Conservation (phyloP, 2,797 vertebrate genomes). For the Spinibarbus caldwelli region DNA sequence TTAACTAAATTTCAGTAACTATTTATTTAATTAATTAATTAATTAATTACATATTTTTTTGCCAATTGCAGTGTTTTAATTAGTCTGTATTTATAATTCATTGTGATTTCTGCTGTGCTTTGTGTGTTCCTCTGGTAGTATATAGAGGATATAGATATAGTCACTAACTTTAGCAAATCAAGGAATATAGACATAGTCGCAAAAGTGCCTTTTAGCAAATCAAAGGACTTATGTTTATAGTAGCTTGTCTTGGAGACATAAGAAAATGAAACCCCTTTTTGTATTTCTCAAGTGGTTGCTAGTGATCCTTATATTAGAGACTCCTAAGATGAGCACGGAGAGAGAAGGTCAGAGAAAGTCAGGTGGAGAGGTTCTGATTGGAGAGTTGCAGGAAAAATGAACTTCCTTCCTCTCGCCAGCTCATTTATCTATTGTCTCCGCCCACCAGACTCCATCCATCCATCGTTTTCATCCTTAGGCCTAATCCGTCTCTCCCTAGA, state of each 20-base stretch:
- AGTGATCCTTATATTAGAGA: not conserved
- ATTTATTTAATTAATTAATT: not conserved
- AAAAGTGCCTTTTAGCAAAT: not conserved
- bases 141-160: not conserved
- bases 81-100: not conserved
- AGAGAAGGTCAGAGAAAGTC: constrained; percentile 21
- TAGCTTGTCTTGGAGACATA: not conserved
- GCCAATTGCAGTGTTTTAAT: not conserved
- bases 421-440: constrained; percentile 32
- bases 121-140: not conserved
- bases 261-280: not conserved
- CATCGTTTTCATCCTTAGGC: constrained; percentile 2
- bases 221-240: not conserved
- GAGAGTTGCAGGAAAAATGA: constrained; percentile 3
- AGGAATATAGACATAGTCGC: not conserved
- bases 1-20: not conserved
- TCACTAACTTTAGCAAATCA: not conserved
- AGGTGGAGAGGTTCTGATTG: not conserved
- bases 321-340: not conserved
- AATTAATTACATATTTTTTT: not conserved
- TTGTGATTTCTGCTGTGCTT: not conserved
- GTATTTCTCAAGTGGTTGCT: constrained; percentile 9
- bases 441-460: constrained; percentile 41
- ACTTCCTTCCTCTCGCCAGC: not conserved
- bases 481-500: constrained; percentile 19